These are phyloP conservation scores for Eumeta japonica DNA, from an alignment of 1,140 invertebrate species.

Conservation along the genomic window DNA sequence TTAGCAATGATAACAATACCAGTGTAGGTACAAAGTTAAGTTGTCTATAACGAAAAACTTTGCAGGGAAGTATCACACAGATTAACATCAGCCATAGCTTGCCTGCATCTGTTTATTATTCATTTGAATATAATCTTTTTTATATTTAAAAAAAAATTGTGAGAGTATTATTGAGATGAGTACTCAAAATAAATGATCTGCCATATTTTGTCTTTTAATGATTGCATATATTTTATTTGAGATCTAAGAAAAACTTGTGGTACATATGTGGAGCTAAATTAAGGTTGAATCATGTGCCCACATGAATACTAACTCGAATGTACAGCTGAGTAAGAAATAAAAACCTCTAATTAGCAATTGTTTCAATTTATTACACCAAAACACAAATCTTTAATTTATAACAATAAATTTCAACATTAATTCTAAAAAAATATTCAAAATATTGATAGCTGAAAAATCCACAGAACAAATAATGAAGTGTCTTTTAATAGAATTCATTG, in stretches of 20 bases:
- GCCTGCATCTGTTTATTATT: slow-evolving; percentile 54
- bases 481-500: no score
- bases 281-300: slow-evolving; percentile 58
- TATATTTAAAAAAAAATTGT: slow-evolving; percentile 46
- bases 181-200: slow-evolving; percentile 56
- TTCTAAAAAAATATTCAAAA: no score
- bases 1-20: slow-evolving; percentile 41
- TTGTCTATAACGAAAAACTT: slow-evolving; percentile 34
- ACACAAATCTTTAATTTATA: no score
- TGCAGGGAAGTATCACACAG: slow-evolving; percentile 50
- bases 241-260: slow-evolving; percentile 39
- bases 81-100: slow-evolving; percentile 53
- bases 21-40: slow-evolving; percentile 32
- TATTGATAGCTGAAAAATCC: no score
- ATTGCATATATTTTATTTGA: slow-evolving; percentile 50
- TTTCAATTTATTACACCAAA: no score
- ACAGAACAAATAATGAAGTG: no score
- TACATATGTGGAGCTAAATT: slow-evolving; percentile 48
- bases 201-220: slow-evolving; percentile 56
- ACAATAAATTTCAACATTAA: no score
- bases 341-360: slow-evolving; percentile 55
- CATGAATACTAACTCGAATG: slow-evolving; percentile 60
- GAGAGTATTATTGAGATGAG: slow-evolving; percentile 48
- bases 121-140: slow-evolving; percentile 31
- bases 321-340: slow-evolving; percentile 58